Base-by-base conservation (phyloP, 2,888 invertebrate species). In the Himalopsyche tibetana region DNA sequence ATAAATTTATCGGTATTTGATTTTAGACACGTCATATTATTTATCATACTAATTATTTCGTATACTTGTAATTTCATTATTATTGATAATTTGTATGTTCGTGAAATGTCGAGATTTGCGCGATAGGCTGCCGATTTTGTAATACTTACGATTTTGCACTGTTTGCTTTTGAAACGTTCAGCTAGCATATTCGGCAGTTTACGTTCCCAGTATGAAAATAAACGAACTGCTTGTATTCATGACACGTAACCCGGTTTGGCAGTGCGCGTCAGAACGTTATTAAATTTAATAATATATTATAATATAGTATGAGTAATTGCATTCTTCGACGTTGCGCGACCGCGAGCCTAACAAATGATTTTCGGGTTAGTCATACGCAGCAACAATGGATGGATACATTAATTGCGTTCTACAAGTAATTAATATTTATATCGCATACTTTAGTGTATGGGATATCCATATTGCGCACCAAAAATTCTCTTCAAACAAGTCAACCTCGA, bases 221-320 rank as follows among this genome's bases (percentile, higher is more conserved):
- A 63, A 63, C 63, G 19, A 19, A 63, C 63, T 63, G 63, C 19
- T 63, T 19, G 63, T 63, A 63, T 63, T 63, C 63, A 63, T 63
- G 11, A 63, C 63, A 63, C 63, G 63, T 63, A 63, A 19, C 19
- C 8, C 28, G 19, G 63, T 19, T 19, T 63, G 63, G 63, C 63
- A 63, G 63, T 63, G n/a, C 63, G 63, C 11, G 63, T n/a, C 63
- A 63, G 63, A 63, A 63, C 63, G 28, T 19, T 63, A 63, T 63
- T 63, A 63, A 63, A 63, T 63, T 63, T 63, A 63, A 63, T 63
- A 63, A 63, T 63, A 63, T 63, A 63, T 63, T 63, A 63, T 63
- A 63, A 63, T 63, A 63, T 63, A 8, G 28, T 4, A 63, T 63
- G 63, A 63, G 63, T 63, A 63, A 63, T 63, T 63, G 63, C 63